Evolutionary conservation across 2,113 vertebrate species (phyloP), one percentile per base, ranked within the genome.

Genomic region (Girardinichthys multiradiatus): DNA sequence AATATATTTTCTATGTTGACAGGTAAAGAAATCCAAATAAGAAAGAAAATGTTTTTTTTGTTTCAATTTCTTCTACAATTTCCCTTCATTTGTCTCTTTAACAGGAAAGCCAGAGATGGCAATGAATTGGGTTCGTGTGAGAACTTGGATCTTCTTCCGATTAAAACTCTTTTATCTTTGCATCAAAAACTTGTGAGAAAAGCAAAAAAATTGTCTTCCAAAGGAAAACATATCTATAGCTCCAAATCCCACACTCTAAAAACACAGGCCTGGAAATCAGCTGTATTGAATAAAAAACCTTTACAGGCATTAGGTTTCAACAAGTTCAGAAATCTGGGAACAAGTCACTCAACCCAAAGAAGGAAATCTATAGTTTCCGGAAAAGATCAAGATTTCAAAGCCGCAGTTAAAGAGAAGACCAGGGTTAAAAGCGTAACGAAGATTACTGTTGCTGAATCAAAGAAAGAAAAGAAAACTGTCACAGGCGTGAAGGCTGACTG

Each of bases 21-120:
- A 45, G 17, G 17, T 17, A 45, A 45, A 19, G 15, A 19, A 45
- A n/a, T n/a, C n/a, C n/a, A n/a, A n/a, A n/a, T n/a, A n/a, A n/a
- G n/a, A n/a, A n/a, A n/a, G n/a, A n/a, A n/a, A n/a, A 45, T 45
- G 1, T 1, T 45, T 15, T 45, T 39, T 45, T 45, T 45, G 3
- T 45, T 15, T 19, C 14, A 45, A n/a, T n/a, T n/a, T n/a, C 15
- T 45, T 45, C 39, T 45, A 17, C 15, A 15, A 45, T 45, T 3
- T 45, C 14, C 17, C 17, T 45, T 45, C 17, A 17, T 39, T 57
- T 58, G 24, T 28, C 4, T 69, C 28, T 58, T 33, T 64, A 12
- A 54, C 77, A 80, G 79, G 57, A 71, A 61, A 69, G n/a, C 63
- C 33, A 1, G 10, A 1, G 63, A 2, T 42, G n/a, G 15, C n/a